Evolutionary conservation across 2,888 invertebrate species (phyloP).

Genomic region (Epinotia brunnichana): DNA sequence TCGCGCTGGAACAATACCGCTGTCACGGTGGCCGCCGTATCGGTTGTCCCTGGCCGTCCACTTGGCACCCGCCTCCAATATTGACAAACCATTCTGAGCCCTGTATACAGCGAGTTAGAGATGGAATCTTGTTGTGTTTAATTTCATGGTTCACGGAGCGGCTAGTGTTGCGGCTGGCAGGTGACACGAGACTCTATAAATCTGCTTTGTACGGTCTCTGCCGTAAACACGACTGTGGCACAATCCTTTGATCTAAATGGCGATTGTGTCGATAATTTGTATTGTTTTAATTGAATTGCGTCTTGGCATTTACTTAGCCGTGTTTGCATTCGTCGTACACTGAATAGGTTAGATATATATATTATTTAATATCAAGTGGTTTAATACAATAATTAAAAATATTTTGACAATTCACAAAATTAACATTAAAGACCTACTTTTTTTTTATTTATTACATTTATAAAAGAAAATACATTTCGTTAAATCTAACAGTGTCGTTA

Average conservation of each 20-base stretch:
- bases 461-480: too few relatives aligned
- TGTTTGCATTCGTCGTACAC: conserved; percentile 22
- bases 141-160: conserved; percentile 59
- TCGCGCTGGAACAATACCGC: conserved; percentile 73
- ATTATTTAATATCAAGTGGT: too few relatives aligned
- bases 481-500: too few relatives aligned
- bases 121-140: conserved; percentile 51
- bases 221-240: conserved; percentile 66
- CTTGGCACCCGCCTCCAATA: conserved; percentile 56
- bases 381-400: too few relatives aligned
- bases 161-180: conserved; percentile 75
- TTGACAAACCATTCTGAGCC: conserved; percentile 50
- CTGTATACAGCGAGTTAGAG: conserved; percentile 51
- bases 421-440: too few relatives aligned
- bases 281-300: conserved; percentile 56
- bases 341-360: too few relatives aligned
- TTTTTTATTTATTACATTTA: too few relatives aligned
- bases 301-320: conserved; percentile 24
- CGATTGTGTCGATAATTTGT: conserved; percentile 66
- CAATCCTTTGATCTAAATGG: conserved; percentile 67
- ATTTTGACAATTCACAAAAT: too few relatives aligned
- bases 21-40: conserved; percentile 74
- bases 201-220: conserved; percentile 63
- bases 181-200: conserved; percentile 76
- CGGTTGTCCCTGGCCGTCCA: conserved; percentile 63